Base-by-base conservation (phyloP, 2,888 invertebrate species). In the Arrhopalites spinosus region DNA sequence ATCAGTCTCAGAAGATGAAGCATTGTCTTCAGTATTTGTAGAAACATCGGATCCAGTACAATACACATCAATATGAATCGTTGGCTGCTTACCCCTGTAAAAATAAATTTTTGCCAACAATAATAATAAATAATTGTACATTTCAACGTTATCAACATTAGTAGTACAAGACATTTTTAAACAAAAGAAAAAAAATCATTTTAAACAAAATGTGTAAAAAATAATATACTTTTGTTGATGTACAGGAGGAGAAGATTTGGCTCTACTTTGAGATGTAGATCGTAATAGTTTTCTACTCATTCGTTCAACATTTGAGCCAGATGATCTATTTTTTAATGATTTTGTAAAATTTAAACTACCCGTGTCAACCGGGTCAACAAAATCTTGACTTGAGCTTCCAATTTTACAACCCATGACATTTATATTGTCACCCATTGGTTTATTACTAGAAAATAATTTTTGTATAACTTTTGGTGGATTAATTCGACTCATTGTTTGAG, bases 31-130 rank as follows among this genome's bases (percentile, higher is more conserved):
- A 17, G 81, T 81, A 30, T 79, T 81, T 8, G 80, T 78, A n/a
- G 81, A 78, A 2, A 73, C 75, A 47, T 87, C 87, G 0, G 91
- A 90, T 1, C 90, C 91, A 0, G 91, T 91, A 83, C 91, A 91
- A 83, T 91, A 91, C 2, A 91, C 91, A 85, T 91, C 91, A 71
- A 91, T 91, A 84, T 91, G 91, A 36, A 91, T 91, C 0, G 91
- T 91, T 74, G 90, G 89, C 83, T 86, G 79, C 56, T 77, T 79
- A 13, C 73, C 30, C 8, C 68, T 43, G 56, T n/a, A n/a, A n/a
- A 43, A 66, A 63, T 29, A 61, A 13, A 66, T 43, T 20, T n/a
- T 29, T 64, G 64, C 64, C 64, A 64, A 64, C 45, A 67, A 67
- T 23, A 67, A 67, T 45, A 67, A 67, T 17, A 30, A 30, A 27